Evolutionary conservation across 2,797 vertebrate genomes (phyloP).

Genomic region (Hephaestus fuliginosus): DNA sequence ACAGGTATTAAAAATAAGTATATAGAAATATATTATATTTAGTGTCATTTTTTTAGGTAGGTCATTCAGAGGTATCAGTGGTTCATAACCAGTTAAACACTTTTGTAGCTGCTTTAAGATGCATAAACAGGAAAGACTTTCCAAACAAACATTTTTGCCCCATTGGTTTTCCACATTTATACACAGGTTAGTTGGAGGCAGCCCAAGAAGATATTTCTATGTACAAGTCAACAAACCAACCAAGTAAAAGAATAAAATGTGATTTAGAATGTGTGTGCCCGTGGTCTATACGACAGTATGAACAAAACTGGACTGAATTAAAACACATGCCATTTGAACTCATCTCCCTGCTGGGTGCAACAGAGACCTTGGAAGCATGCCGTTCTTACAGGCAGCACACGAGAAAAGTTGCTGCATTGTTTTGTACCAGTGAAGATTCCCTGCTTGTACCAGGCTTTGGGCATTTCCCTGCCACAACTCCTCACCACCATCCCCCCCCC

Average conservation of each 20-base stretch:
- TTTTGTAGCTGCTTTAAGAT: too few relatives aligned
- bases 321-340: background rate
- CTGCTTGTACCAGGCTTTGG: conserved; percentile 42
- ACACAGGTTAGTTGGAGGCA: background rate
- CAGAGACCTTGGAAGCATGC: background rate
- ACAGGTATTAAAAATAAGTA: too few relatives aligned
- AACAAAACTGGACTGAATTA: background rate
- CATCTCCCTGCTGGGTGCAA: background rate
- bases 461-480: conserved; percentile 47
- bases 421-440: background rate
- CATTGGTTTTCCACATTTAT: background rate
- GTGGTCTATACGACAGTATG: background rate
- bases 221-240: background rate
- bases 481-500: conserved; percentile 16
- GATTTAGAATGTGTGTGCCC: too few relatives aligned
- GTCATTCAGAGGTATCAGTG: too few relatives aligned
- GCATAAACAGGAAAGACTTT: background rate
- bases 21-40: too few relatives aligned
- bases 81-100: too few relatives aligned
- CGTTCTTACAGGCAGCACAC: conserved; percentile 1
- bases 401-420: conserved; percentile 13
- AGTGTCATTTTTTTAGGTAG: too few relatives aligned
- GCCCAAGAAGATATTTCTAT: background rate
- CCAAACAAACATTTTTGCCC: background rate
- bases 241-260: background rate